Percentiles rank a stretch among this genome's conserved stretches.
Conservation (phyloP, 1,140 invertebrate species). For the Octopus sinensis region DNA sequence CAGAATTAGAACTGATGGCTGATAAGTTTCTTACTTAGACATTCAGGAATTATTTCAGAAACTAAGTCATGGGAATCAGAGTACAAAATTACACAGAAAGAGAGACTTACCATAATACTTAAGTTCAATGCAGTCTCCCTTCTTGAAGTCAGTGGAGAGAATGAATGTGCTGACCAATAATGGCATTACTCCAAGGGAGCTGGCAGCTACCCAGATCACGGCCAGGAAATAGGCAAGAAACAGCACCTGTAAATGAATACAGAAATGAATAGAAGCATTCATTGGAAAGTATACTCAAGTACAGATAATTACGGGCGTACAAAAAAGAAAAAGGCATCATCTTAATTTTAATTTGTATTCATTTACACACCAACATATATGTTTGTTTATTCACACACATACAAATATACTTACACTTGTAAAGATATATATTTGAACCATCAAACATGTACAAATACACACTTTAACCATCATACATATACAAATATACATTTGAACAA, state of each 20-base stretch:
- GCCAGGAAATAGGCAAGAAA: constrained; percentile 39
- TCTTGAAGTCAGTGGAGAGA: constrained; percentile 28
- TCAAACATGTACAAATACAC: no score
- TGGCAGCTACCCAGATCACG: constrained; percentile 38
- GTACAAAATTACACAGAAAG: not conserved
- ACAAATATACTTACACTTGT: no score
- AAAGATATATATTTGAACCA: no score
- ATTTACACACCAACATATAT: not conserved
- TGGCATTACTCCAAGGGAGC: constrained; percentile 37
- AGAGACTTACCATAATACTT: constrained; percentile 41
- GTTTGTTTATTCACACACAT: no score
- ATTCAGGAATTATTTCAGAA: no score
- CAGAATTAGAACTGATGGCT: no score
- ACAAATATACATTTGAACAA: no score
- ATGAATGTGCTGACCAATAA: constrained; percentile 37
- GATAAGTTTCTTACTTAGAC: no score
- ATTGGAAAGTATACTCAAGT: not conserved
- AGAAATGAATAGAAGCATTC: not conserved
- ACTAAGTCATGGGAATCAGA: no score
- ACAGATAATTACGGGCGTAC: not conserved
- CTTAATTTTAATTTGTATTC: not conserved
- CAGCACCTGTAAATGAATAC: constrained; percentile 33
- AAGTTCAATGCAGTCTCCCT: constrained; percentile 33
- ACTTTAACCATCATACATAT: no score
- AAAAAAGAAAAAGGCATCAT: no score